Base-by-base conservation (phyloP, 2,888 invertebrate species). In the Pammene fasciana region DNA sequence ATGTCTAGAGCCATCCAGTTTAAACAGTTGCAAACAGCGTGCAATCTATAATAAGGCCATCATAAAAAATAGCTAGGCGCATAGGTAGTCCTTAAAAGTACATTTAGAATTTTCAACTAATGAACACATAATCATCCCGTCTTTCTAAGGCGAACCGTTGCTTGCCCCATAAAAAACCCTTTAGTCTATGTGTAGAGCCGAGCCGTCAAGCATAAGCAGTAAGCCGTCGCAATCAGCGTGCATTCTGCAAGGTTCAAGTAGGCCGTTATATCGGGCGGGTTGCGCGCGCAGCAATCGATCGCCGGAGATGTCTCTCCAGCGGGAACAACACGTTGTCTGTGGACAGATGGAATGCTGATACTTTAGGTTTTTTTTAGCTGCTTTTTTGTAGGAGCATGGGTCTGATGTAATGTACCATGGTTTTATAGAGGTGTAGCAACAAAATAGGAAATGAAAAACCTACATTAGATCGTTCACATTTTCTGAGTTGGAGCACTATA, bases 221-320 rank as follows among this genome's bases (percentile, higher is more conserved):
- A 50, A 62, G 52, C 18, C 52, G 50, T 11, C 57, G 57, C 65
- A 66, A 66, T 55, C 55, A 54, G 67, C 68, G 13, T 68, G 62
- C 62, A 68, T 68, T 57, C 73, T 56, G 72, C 71, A 71, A 70
- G 70, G 72, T 73, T 75, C 74, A 74, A 72, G 73, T 73, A 72
- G 75, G 72, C 74, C 72, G 66, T 73, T 73, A 72, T 72, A 72
- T 64, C 75, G 81, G 73, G 82, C 82, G 82, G 59, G 26, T 26
- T 87, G 89, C 89, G 88, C 89, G 87, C 76, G 59, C 59, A 74
- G 67, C 73, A 84, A 89, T 89, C 87, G 89, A 89, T 86, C 86
- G 64, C 79, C 72, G 75, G 84, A 83, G 86, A 86, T 85, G 86
- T 54, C 60, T 67, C 70, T 70, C 70, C 62, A 48, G 62, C 59